Conservation (phyloP, 1,140 invertebrate genomes). For the Magallana gigas region DNA sequence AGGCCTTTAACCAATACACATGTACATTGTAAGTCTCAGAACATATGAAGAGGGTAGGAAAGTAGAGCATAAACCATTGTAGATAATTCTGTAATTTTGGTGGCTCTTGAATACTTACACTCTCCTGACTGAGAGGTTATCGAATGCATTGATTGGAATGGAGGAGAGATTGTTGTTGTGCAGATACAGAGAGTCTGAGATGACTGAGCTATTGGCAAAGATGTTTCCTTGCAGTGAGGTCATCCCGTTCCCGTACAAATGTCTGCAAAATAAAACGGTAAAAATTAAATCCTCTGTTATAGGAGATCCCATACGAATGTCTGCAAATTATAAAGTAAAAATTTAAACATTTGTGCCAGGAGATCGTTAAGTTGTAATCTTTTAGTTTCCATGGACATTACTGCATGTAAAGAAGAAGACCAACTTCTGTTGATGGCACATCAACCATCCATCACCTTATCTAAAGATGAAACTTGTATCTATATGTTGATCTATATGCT, state of each 20-base stretch:
- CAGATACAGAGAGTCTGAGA: conserved; percentile 18
- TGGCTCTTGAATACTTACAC: conserved; percentile 43
- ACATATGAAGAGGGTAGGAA: not conserved
- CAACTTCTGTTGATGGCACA: too few relatives aligned
- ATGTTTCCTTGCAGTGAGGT: conserved; percentile 47
- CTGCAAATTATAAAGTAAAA: conserved; percentile 28
- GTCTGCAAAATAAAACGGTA: conserved; percentile 18
- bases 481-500: too few relatives aligned
- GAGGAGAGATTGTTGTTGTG: conserved; percentile 35
- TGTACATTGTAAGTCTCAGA: too few relatives aligned
- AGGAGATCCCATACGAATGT: not conserved
- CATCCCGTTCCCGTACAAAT: conserved; percentile 39
- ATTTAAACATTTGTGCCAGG: too few relatives aligned
- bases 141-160: conserved; percentile 51
- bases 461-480: too few relatives aligned
- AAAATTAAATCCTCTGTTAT: not conserved
- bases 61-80: not conserved
- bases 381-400: too few relatives aligned
- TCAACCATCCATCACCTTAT: too few relatives aligned
- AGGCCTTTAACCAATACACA: too few relatives aligned
- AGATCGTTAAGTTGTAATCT: too few relatives aligned
- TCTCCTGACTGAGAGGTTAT: conserved; percentile 31
- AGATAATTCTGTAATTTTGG: not conserved
- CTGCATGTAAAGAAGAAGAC: too few relatives aligned
- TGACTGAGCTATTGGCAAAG: conserved; percentile 52